These are phyloP conservation scores for Crotalus horridus DNA, from an alignment of 2,113 vertebrate species.

Conservation along the genomic window DNA sequence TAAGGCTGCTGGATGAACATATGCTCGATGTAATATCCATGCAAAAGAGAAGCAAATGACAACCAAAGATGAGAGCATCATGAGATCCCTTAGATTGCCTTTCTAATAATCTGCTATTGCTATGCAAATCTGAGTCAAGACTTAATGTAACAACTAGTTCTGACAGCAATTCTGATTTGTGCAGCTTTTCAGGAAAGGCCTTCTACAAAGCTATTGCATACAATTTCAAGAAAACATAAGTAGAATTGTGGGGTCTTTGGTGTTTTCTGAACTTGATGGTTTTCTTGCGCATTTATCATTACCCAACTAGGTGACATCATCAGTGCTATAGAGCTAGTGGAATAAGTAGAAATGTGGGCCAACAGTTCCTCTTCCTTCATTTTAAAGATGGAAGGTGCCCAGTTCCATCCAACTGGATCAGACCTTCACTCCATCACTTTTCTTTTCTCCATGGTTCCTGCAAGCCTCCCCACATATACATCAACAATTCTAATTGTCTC, in stretches of 20 bases:
- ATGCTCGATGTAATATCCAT: background rate
- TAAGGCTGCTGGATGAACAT: background rate
- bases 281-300: background rate
- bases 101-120: background rate
- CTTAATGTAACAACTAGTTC: background rate
- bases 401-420: background rate
- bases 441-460: background rate
- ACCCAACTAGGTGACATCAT: background rate
- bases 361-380: background rate
- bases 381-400: background rate
- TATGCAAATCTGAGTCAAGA: background rate
- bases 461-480: background rate
- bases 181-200: background rate
- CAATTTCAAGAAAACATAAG: background rate
- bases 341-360: background rate
- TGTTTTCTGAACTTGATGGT: background rate
- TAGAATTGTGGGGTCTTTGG: background rate
- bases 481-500: background rate
- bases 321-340: background rate
- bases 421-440: background rate
- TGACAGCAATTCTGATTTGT: background rate
- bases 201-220: background rate
- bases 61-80: background rate
- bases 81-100: constrained; percentile 10
- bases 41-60: background rate